Percentiles rank a stretch among this genome's conserved stretches.
Evolutionary conservation across 92 coral and sea anemone genomes (phyloP).

Genomic region (Metridium senile): DNA sequence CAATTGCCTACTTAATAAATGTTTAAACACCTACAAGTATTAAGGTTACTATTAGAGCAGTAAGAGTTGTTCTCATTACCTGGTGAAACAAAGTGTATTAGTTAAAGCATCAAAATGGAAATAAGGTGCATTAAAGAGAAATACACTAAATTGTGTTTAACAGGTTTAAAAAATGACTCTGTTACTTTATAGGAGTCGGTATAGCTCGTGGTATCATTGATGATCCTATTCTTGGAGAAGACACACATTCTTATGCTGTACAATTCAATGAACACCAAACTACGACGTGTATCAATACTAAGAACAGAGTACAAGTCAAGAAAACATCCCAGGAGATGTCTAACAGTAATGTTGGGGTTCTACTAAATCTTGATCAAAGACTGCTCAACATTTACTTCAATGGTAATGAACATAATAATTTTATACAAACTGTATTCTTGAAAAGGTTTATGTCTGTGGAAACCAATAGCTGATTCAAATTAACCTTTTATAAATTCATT

Average conservation of each 20-base stretch:
- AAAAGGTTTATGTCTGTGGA: neutral
- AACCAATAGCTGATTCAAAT: no score
- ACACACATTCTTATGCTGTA: slow-evolving; percentile 75
- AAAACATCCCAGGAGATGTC: slow-evolving; percentile 61
- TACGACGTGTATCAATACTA: slow-evolving; percentile 73
- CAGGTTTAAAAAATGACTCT: no score
- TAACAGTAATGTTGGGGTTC: slow-evolving; percentile 72
- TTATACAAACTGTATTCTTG: neutral
- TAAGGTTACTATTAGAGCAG: no score
- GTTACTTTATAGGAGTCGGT: slow-evolving; percentile 61
- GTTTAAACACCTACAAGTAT: no score
- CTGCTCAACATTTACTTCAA: slow-evolving; percentile 71
- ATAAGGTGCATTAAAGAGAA: no score
- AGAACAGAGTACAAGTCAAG: slow-evolving; percentile 78
- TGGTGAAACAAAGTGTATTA: no score
- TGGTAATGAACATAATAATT: slow-evolving; percentile 38
- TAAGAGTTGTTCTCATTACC: no score
- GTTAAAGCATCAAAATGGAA: no score
- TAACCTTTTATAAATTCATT: no score
- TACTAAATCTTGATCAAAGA: slow-evolving; percentile 73
- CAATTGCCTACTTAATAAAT: no score
- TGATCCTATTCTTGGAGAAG: slow-evolving; percentile 91
- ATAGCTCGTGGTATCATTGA: slow-evolving; percentile 68
- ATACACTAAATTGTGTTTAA: no score
- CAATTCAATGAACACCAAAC: slow-evolving; percentile 86